These are phyloP conservation scores for Tachina lurida DNA, from an alignment of 2,888 invertebrate genomes.

Conservation along the genomic window DNA sequence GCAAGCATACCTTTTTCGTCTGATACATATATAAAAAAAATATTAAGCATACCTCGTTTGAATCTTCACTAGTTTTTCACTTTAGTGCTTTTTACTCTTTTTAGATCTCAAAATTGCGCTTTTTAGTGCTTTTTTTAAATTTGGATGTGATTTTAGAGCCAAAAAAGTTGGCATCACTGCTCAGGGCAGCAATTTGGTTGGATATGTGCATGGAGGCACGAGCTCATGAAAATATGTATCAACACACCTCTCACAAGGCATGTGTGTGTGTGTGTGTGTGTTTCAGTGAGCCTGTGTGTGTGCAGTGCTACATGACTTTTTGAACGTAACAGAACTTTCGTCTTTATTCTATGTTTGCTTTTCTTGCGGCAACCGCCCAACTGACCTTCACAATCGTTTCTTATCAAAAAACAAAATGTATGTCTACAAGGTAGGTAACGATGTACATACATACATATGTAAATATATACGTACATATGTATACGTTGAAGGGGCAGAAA, in stretches of 20 bases:
- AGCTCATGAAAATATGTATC: neutral
- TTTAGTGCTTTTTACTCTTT: too few species aligned
- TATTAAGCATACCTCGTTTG: too few species aligned
- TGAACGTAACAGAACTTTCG: conserved; percentile 9
- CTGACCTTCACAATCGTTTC: conserved; percentile 42
- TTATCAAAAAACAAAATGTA: conserved; percentile 15
- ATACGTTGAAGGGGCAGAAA: neutral
- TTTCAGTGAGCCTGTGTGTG: neutral
- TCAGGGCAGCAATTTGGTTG: too few species aligned
- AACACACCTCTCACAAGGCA: neutral
- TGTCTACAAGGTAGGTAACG: neutral
- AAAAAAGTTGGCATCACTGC: too few species aligned
- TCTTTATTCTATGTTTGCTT: neutral
- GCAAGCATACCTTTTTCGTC: too few species aligned
- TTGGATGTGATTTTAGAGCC: too few species aligned
- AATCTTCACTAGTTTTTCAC: too few species aligned
- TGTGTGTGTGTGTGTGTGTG: neutral
- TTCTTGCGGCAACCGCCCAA: neutral
- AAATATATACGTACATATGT: neutral
- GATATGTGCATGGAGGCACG: too few species aligned
- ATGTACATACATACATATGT: too few species aligned
- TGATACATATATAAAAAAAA: too few species aligned
- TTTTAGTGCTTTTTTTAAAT: too few species aligned
- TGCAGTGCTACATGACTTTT: conserved; percentile 21
- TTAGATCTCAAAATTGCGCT: too few species aligned